These are phyloP conservation scores for Capromys pilorides DNA, from an alignment of 2,797 vertebrate species.

Conservation along the genomic window DNA sequence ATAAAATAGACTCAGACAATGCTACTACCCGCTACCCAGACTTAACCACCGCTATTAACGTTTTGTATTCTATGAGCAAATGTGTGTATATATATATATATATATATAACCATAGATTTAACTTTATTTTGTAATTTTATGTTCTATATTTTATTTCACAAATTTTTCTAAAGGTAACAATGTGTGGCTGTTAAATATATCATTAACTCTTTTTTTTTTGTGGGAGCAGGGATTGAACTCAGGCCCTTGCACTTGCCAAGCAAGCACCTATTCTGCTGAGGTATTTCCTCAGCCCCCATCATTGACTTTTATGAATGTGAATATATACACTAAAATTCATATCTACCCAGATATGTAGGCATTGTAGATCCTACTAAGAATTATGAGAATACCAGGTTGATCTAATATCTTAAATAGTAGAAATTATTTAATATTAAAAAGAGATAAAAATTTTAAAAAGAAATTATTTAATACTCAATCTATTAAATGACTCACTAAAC, in stretches of 20 bases:
- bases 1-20: not conserved
- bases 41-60: not conserved
- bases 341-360: not conserved
- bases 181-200: not conserved
- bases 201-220: too few species aligned
- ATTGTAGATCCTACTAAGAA: not conserved
- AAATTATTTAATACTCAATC: not conserved
- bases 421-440: not conserved
- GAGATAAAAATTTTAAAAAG: too few species aligned
- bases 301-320: conserved; percentile 13
- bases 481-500: conserved; percentile 31
- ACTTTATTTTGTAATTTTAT: conserved; percentile 13
- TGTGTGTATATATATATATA: not conserved
- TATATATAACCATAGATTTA: not conserved
- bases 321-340: not conserved
- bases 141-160: not conserved
- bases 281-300: too few species aligned
- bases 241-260: too few species aligned
- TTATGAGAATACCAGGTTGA: not conserved
- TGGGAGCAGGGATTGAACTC: too few species aligned
- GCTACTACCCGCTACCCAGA: not conserved
- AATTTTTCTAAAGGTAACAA: not conserved
- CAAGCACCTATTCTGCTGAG: too few species aligned
- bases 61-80: not conserved
- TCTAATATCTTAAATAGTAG: not conserved